These are phyloP conservation scores for Scartelaos histophorus DNA, from an alignment of 2,113 vertebrate genomes.

Conservation along the genomic window DNA sequence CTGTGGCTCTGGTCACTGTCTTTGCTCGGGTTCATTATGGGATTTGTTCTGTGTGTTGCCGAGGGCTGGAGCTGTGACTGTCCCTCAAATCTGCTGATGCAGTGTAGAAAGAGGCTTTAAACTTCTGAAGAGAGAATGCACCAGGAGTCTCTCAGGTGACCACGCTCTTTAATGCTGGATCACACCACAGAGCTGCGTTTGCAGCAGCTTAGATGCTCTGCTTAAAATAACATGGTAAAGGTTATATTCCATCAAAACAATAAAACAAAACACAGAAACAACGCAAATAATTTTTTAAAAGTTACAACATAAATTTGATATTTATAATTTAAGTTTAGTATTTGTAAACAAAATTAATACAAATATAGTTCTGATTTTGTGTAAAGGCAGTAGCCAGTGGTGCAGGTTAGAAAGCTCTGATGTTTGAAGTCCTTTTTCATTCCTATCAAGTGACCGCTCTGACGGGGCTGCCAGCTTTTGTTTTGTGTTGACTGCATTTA, in stretches of 20 bases:
- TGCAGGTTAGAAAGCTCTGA: constrained; percentile 31
- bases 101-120: constrained; percentile 59
- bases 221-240: neutral
- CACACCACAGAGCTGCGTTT: neutral
- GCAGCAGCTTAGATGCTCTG: neutral
- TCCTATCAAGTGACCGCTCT: constrained; percentile 64
- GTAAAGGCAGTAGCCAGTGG: neutral
- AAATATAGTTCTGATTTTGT: neutral
- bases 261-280: too few relatives aligned
- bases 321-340: too few relatives aligned
- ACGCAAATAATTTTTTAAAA: too few relatives aligned
- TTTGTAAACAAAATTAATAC: too few relatives aligned
- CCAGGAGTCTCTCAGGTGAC: constrained; percentile 20
- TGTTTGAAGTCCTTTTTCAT: constrained; percentile 43
- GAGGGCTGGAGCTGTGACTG: constrained; percentile 29
- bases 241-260: neutral
- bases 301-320: too few relatives aligned
- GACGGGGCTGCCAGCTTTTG: constrained; percentile 72
- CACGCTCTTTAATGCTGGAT: constrained; percentile 23
- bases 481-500: constrained; percentile 80
- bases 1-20: constrained; percentile 30
- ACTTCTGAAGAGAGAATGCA: constrained; percentile 49
- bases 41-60: constrained; percentile 34
- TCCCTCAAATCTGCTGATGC: constrained; percentile 47
- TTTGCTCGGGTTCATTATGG: constrained; percentile 29